Evolutionary conservation across 2,797 vertebrate species (phyloP).

Genomic region (Pristis pectinata): DNA sequence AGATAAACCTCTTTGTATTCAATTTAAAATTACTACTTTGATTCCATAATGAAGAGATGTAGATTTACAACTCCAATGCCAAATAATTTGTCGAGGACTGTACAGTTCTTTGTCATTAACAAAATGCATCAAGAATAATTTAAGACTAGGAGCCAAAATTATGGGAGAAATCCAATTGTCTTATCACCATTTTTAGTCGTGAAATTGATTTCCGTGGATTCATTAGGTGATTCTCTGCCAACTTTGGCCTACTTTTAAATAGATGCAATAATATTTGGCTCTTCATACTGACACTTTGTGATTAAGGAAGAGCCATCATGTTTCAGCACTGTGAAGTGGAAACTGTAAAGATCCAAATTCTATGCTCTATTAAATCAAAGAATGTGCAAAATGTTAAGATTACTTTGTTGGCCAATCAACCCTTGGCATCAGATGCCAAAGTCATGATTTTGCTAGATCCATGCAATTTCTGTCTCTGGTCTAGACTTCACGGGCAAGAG

Average conservation of each 20-base stretch:
- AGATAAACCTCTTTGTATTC: neutral
- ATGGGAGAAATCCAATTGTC: neutral
- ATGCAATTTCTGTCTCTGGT: neutral
- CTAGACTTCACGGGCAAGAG: neutral
- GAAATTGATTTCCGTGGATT: neutral
- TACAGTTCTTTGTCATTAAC: constrained; percentile 10
- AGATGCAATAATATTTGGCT: neutral
- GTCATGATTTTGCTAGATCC: neutral
- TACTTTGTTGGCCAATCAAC: neutral
- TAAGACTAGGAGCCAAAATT: neutral
- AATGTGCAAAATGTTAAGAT: neutral
- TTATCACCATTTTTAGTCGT: neutral
- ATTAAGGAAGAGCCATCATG: neutral
- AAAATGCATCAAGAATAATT: neutral
- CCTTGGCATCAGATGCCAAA: neutral
- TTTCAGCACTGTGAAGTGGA: neutral
- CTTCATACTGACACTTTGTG: neutral
- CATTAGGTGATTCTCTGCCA: neutral
- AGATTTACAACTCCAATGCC: neutral
- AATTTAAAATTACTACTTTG: neutral
- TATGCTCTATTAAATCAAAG: neutral
- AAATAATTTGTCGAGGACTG: neutral
- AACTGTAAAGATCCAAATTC: neutral
- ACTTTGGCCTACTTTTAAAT: neutral
- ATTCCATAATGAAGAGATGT: neutral